Conservation (phyloP, 2,888 invertebrate genomes). For the Hybos culiciformis region DNA sequence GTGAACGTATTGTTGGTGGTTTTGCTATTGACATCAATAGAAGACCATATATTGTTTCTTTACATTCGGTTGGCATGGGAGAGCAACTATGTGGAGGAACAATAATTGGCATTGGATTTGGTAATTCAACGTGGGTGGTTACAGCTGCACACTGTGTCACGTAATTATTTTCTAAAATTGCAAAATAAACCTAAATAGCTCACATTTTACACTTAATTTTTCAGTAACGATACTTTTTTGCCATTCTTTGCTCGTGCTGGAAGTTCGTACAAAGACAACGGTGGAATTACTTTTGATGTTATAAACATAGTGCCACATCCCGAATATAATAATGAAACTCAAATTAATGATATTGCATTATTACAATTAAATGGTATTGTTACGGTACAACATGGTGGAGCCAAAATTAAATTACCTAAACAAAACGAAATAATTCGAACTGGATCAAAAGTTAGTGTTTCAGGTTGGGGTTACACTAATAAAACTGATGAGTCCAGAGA, state of each 20-base stretch:
- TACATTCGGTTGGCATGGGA: not conserved
- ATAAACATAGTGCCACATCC: not conserved
- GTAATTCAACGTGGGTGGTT: constrained; percentile 6
- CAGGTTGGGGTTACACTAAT: constrained; percentile 10
- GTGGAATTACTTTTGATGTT: not conserved
- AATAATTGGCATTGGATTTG: too few species aligned
- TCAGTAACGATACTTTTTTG: not conserved
- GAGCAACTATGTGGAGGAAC: constrained; percentile 5
- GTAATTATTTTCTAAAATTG: not conserved
- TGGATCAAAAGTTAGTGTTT: not conserved
- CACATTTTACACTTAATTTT: not conserved
- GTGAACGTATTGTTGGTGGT: constrained; percentile 7
- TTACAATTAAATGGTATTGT: constrained; percentile 3
- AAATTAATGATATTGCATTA: constrained; percentile 6
- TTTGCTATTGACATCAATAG: not conserved
- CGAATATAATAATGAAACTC: constrained; percentile 1
- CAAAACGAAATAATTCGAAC: not conserved
- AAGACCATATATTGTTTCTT: constrained; percentile 6
- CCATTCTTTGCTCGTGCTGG: not conserved
- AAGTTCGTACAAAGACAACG: not conserved
- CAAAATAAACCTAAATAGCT: not conserved
- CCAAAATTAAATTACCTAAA: constrained; percentile 4
- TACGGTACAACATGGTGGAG: constrained; percentile 1
- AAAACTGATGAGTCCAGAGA: not conserved
- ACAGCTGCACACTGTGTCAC: constrained; percentile 6